Base-by-base conservation (phyloP, 2,797 vertebrate genomes). In the Chanos chanos region DNA sequence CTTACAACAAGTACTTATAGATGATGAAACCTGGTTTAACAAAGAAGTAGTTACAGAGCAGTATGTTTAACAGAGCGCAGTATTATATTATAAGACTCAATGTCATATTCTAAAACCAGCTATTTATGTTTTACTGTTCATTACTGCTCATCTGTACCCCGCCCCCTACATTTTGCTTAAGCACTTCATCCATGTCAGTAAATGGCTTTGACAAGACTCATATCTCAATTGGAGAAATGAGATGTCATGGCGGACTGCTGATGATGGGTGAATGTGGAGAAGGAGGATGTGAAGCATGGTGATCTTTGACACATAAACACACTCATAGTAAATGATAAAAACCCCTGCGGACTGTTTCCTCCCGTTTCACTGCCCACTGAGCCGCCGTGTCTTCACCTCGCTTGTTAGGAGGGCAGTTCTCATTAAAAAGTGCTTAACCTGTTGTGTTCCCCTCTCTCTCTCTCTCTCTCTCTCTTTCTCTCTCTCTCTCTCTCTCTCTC, bases 401-500 rank as follows among this genome's bases (percentile, higher is more conserved):
- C 73, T 75, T 66, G 66, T 75, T 72, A 72, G 54, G 10, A 70
- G 73, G 73, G 66, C 72, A 74, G 7, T 58, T 59, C 53, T 71
- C 69, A 72, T 75, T 75, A 72, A 75, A 75, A 69, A 33, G 54
- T 66, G 66, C 66, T 75, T 75, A 72, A 75, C 69, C 59, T 66
- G 44, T 51, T 44, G 37, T 61, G 59, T 50, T 55, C 8, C 3
- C 25, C 31, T 4, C 4, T 54, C 60, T 60, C 62, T 21, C 47
- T 37, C 7, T 24, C 50, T 47, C 39, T 25, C 48, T 61, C 66
- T 61, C 49, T 27, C 24, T 40, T 31, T 25, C 21, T 24, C 31
- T 41, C 44, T 43, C 21, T 48, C 31, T 55, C n/a, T 12, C 31
- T 22, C 9, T 52, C 3, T 6, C 24, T 48, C 24, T n/a, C 12